Conservation (phyloP, 2,888 invertebrate genomes). For the Aphidoletes aphidimyza region DNA sequence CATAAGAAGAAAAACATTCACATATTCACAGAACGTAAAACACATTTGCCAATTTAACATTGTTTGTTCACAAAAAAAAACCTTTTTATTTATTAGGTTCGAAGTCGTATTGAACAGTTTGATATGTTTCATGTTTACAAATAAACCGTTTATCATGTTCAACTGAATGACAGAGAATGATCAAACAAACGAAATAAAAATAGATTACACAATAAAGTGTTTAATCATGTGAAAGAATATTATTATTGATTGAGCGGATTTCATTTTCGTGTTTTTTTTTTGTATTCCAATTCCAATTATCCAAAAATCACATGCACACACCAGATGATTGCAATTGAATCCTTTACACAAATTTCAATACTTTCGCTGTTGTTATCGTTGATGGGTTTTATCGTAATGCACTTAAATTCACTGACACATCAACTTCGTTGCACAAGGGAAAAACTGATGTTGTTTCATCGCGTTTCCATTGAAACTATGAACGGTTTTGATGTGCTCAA, state of each 20-base stretch:
- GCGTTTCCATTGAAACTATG: too few relatives aligned
- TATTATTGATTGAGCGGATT: neutral
- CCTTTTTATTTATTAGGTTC: neutral
- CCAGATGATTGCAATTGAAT: too few relatives aligned
- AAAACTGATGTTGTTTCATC: too few relatives aligned
- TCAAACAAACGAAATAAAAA: neutral
- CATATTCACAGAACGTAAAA: neutral
- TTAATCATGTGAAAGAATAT: neutral
- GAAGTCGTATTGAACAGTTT: neutral
- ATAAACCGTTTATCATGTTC: neutral
- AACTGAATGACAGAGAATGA: neutral
- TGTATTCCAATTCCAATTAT: neutral
- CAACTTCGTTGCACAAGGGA: too few relatives aligned
- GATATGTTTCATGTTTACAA: neutral
- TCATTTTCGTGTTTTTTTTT: neutral
- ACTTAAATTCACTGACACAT: too few relatives aligned
- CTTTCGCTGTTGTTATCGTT: too few relatives aligned
- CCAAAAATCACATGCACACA: slow-evolving; percentile 8
- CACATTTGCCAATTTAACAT: neutral
- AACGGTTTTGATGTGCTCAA: too few relatives aligned
- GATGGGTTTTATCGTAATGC: neutral
- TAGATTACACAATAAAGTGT: neutral
- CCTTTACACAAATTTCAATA: too few relatives aligned
- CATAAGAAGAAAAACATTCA: too few relatives aligned
- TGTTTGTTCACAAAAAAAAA: too few relatives aligned